These are phyloP conservation scores for Aphelinus certus DNA, from an alignment of 1,140 invertebrate species.

Conservation along the genomic window DNA sequence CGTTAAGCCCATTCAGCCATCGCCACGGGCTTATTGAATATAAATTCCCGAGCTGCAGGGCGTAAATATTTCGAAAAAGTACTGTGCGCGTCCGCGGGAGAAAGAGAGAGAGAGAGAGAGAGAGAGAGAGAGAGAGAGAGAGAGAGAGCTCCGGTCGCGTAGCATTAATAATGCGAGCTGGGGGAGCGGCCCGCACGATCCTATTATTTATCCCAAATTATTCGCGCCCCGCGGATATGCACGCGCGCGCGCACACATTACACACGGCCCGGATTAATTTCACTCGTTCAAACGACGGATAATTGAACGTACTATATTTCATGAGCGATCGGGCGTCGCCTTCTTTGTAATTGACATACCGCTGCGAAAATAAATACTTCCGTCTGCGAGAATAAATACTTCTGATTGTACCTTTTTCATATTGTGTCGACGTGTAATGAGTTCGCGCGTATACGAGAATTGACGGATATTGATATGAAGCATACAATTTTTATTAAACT, in stretches of 20 bases:
- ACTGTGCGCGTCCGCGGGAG: no score
- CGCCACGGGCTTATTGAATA: no score
- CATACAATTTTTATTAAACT: no score
- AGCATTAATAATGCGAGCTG: not conserved
- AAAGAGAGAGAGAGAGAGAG: no score
- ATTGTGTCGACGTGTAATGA: no score
- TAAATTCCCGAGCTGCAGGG: not conserved
- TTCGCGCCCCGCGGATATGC: not conserved
- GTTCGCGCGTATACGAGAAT: no score
- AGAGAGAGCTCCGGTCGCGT: not conserved
- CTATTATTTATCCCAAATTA: constrained; percentile 1
- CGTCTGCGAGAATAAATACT: no score
- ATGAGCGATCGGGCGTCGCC: constrained; percentile 17
- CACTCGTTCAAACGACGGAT: constrained; percentile 32
- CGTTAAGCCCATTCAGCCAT: no score
- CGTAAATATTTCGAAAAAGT: not conserved
- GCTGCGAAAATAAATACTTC: no score
- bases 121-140: not conserved
- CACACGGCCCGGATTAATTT: constrained; percentile 18
- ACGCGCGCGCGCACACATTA: not conserved
- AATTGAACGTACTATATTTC: constrained; percentile 40
- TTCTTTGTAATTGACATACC: constrained; percentile 29
- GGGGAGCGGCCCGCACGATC: not conserved
- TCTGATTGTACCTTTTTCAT: no score
- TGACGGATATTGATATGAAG: no score